Evolutionary conservation across 2,113 vertebrate genomes (phyloP), one percentile per base, ranked within the genome.

Genomic region (Varanus salvator): DNA sequence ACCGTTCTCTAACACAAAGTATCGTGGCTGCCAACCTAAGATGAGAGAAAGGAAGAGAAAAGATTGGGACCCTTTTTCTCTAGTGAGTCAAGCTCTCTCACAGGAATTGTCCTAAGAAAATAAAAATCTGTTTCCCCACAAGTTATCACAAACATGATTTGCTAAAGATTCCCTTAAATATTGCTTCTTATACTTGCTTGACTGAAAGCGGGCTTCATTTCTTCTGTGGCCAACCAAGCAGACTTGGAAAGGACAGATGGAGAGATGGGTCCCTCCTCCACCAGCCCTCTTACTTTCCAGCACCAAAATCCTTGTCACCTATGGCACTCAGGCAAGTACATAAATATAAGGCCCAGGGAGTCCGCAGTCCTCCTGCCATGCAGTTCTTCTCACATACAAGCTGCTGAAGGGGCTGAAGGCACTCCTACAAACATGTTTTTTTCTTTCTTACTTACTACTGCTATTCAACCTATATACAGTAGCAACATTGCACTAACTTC

Each of bases 1-100:
- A 44, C 91, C 92, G 4, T 91, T 88, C n/a, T 96, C 95, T 86
- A 96, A 80, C n/a, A 96, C 93, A 68, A 96, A 96, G 81, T 95
- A 96, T 1, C 95, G 94, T 4, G 94, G 95, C 80, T 96, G 94
- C 95, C 95, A 96, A 75, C 95, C 95, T 96, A 78, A 14, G 50
- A 38, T 38, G 29, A 52, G 44, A 44, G 57, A 34, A 50, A 74
- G 21, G 68, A 29, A 74, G 34, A 89, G 29, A 25, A 27, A 2
- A 69, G 21, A 71, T 38, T 21, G 8, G 34, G 66, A 68, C 23
- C 8, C 4, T 6, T 81, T 48, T 72, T 34, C 9, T 12, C 4
- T 54, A 8, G 2, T n/a, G 29, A 74, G 23, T 15, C 8, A 74
- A 38, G 31, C 9, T 19, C 15, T 85, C 50, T 54, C 29, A 34